A percentile compares a stretch with the other conserved stretches of the same genome.
Conservation (phyloP, 2,113 vertebrate genomes). For the Halcyon malimbica region DNA sequence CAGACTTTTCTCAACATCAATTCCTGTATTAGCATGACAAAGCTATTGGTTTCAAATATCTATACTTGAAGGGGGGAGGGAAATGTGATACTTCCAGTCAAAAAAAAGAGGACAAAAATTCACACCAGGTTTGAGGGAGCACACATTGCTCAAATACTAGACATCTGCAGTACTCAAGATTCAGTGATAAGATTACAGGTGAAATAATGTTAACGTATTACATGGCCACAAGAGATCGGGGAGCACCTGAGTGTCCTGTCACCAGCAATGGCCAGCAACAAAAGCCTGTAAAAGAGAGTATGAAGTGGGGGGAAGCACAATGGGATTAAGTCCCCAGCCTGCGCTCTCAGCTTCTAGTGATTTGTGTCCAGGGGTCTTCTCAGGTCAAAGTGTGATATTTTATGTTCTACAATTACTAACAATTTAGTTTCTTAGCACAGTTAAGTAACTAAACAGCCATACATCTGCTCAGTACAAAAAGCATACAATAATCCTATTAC, state of each 20-base stretch:
- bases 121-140: not conserved
- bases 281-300: not conserved
- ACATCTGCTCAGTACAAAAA: not conserved
- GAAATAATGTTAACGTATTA: not conserved
- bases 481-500: not conserved
- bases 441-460: not conserved
- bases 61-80: fast-evolving
- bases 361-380: not conserved
- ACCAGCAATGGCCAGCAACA: not conserved
- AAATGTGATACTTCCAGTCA: not conserved
- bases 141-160: not conserved
- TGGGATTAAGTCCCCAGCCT: not conserved
- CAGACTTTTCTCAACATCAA: not conserved
- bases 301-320: not conserved
- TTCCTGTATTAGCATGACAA: not conserved
- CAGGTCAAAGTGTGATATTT: not conserved
- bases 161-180: not conserved
- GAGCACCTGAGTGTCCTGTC: not conserved
- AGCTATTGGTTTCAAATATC: not conserved
- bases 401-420: not conserved
- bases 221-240: not conserved
- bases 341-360: not conserved
- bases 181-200: not conserved
- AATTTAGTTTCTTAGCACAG: not conserved
- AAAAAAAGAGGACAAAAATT: not conserved